Percentiles rank a stretch among this genome's conserved stretches.
Evolutionary conservation across 2,113 vertebrate genomes (phyloP).

Genomic region (Malurus cyaneus): DNA sequence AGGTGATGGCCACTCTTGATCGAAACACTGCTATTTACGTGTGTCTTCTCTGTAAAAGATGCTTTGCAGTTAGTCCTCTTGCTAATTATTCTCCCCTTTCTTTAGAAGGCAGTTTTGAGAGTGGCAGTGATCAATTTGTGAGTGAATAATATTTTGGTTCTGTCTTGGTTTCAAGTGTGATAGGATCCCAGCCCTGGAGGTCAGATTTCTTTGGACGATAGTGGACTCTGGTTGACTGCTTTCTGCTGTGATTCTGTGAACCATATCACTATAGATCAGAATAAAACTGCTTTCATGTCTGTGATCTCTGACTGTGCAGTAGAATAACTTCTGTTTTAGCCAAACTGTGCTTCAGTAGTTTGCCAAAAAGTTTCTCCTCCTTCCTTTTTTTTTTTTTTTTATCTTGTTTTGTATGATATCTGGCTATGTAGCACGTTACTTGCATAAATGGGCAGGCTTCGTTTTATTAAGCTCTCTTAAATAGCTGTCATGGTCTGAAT

Average conservation of each 20-base stretch:
- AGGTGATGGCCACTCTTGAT: slow-evolving; percentile 13
- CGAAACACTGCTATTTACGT: slow-evolving; percentile 24
- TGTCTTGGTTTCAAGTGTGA: neutral
- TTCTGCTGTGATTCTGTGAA: neutral
- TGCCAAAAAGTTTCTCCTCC: neutral
- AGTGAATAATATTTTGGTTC: slow-evolving; percentile 1
- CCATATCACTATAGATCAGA: neutral
- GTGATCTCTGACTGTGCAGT: neutral
- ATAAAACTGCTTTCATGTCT: neutral
- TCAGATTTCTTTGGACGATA: neutral
- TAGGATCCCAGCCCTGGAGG: neutral
- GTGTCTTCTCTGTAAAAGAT: neutral
- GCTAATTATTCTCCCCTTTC: neutral
- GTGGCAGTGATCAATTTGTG: neutral
- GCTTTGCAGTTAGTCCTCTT: neutral
- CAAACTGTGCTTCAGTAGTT: neutral
- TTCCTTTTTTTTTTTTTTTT: neutral
- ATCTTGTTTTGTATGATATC: neutral
- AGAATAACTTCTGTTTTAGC: neutral
- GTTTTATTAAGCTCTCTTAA: neutral
- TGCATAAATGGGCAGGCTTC: neutral
- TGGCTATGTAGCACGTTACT: neutral
- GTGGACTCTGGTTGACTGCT: neutral
- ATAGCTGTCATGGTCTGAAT: too few relatives aligned
- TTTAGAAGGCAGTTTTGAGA: neutral